These are phyloP conservation scores for Apocheima hispidaria DNA, from an alignment of 2,888 invertebrate genomes.

Conservation along the genomic window DNA sequence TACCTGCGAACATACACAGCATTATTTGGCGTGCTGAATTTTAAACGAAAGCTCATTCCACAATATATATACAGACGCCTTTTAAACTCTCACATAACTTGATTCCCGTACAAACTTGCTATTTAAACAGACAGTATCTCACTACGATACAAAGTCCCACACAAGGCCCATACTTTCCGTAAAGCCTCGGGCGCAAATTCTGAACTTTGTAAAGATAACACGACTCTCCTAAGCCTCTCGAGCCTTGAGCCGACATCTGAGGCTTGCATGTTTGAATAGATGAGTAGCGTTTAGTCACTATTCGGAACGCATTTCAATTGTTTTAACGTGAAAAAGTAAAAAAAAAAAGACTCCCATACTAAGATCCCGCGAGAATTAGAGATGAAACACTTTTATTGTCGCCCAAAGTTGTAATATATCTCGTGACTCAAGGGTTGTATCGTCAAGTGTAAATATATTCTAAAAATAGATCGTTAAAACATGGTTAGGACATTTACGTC, in stretches of 20 bases:
- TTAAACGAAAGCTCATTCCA: not conserved
- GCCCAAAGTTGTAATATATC: too few species aligned
- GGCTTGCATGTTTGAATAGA: slow-evolving; percentile 30
- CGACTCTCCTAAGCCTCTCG: slow-evolving; percentile 28
- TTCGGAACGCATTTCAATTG: not conserved
- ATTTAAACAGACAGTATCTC: slow-evolving; percentile 22
- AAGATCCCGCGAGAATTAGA: too few species aligned
- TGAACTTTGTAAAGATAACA: slow-evolving; percentile 42
- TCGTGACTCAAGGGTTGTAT: too few species aligned
- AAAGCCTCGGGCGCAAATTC: slow-evolving; percentile 33
- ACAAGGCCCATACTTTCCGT: slow-evolving; percentile 30
- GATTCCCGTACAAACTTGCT: not conserved
- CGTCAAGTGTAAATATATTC: too few species aligned
- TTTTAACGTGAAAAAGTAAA: slow-evolving; percentile 18
- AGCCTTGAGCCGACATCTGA: slow-evolving; percentile 30
- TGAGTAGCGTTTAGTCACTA: slow-evolving; percentile 18
- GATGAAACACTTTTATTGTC: too few species aligned
- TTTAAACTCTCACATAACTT: slow-evolving; percentile 4
- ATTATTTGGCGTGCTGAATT: not conserved
- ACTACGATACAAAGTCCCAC: slow-evolving; percentile 41
- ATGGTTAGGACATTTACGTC: too few species aligned
- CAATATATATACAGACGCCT: not conserved
- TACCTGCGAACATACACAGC: too few species aligned
- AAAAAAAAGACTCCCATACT: too few species aligned
- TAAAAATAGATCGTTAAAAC: too few species aligned